Evolutionary conservation across 2,113 vertebrate genomes (phyloP).

Genomic region (Corapipo altera): DNA sequence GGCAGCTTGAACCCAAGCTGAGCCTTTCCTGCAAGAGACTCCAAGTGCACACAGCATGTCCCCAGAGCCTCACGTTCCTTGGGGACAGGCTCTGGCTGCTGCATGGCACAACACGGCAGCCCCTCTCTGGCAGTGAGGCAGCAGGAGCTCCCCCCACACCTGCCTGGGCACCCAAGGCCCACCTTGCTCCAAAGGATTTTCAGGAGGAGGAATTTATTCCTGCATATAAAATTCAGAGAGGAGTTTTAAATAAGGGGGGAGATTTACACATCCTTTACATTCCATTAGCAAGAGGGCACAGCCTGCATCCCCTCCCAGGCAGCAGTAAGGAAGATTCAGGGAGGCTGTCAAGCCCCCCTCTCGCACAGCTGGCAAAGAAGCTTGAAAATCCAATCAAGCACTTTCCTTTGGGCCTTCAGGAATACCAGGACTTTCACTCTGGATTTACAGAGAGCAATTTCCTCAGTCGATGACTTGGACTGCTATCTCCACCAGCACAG

Average conservation of each 20-base stretch:
- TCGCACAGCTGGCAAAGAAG: neutral
- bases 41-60: rapidly evolving
- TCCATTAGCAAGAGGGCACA: neutral
- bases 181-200: neutral
- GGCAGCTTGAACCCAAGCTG: neutral
- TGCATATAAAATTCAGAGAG: neutral
- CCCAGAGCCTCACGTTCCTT: neutral
- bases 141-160: neutral
- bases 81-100: neutral
- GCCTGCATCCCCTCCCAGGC: neutral
- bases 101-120: rapidly evolving
- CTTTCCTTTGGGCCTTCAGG: neutral
- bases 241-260: neutral
- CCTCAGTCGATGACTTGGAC: neutral
- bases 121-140: neutral
- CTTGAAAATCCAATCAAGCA: slow-evolving; percentile 25
- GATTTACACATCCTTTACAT: slow-evolving; percentile 11
- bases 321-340: neutral
- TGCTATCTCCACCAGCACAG: neutral
- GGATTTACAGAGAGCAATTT: slow-evolving; percentile 31
- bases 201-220: neutral
- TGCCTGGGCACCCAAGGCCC: neutral
- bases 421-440: neutral
- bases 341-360: neutral
- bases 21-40: neutral